Percentiles rank a stretch among this genome's conserved stretches.
Conservation (phyloP, 2,888 invertebrate genomes). For the Drosophila atripex region DNA sequence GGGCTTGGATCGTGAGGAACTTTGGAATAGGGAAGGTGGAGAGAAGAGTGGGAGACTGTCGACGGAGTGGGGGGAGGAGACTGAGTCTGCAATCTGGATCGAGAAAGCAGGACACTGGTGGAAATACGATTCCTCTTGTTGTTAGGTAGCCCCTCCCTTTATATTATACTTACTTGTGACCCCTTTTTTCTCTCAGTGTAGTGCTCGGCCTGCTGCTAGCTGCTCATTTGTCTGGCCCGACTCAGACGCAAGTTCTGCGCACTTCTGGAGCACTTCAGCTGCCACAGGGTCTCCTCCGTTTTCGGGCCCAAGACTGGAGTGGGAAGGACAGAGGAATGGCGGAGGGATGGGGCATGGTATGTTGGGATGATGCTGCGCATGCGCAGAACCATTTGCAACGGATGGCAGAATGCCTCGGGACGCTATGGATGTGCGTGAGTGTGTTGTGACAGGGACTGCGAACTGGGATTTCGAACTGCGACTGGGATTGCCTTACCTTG, state of each 20-base stretch:
- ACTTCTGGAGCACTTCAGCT: constrained; percentile 78
- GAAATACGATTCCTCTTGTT: constrained; percentile 9
- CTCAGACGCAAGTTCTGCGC: constrained; percentile 78
- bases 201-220: constrained; percentile 38
- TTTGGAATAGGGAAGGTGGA: background rate
- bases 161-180: background rate
- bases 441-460: constrained; percentile 52
- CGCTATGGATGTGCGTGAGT: constrained; percentile 24
- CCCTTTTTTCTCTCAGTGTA: constrained; percentile 15
- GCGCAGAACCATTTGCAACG: constrained; percentile 59
- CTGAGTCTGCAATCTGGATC: constrained; percentile 50
- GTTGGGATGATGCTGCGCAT: constrained; percentile 53
- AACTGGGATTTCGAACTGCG: constrained; percentile 28
- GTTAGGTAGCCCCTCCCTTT: background rate
- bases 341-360: constrained; percentile 10
- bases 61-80: background rate
- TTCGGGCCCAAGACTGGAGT: constrained; percentile 31
- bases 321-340: constrained; percentile 32
- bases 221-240: constrained; percentile 75
- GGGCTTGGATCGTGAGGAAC: constrained; percentile 1
- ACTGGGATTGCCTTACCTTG: constrained; percentile 35
- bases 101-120: constrained; percentile 39
- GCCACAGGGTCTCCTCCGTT: constrained; percentile 54
- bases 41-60: background rate
- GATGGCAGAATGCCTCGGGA: constrained; percentile 39